Evolutionary conservation across 2,797 vertebrate species (phyloP), one percentile per base, ranked within the genome.

Genomic region (Leptatherina wallacei): DNA sequence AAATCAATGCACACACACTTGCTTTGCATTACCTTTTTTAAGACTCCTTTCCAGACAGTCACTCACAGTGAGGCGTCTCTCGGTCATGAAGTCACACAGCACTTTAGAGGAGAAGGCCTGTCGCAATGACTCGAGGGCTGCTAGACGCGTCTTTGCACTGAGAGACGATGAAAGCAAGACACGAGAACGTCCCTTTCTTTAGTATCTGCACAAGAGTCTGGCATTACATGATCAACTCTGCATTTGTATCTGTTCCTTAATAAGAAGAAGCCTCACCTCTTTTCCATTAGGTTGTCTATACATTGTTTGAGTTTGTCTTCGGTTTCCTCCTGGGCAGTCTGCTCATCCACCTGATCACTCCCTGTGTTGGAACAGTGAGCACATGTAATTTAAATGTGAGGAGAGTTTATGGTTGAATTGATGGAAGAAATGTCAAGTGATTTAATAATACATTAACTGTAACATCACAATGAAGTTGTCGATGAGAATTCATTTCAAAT

Each of bases 271-370:
- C 2, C 51, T 79, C 52, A 90, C 89, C 98, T 98, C 91, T 96
- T 99, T 61, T 97, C 97, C 87, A 93, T 96, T 61, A 99, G 92
- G 82, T 89, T 95, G 86, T 98, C 98, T 62, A 99, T 96, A 79
- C 94, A 95, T 65, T 96, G 96, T 80, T 95, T 99, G 75, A 99
- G 92, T 83, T 97, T 97, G 89, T 98, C 97, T 84, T 98, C 97
- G 0, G 91, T 94, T 83, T 96, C 96, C 71, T 97, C 98, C 89
- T 96, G 96, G 47, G 95, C 96, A 14, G 95, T 93, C 84, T 94
- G 96, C 65, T 97, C 96, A 49, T 96, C 95, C 51, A 94, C 91
- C 0, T 90, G 92, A 60, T 98, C 96, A 0, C 83, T 93, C 71
- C 95, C 96, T 97, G 66, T 36, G 16, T 81, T 60, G n/a, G 11